Evolutionary conservation across 2,888 invertebrate species (phyloP), one percentile per base, ranked within the genome.

Genomic region (Oeneis ivallda): DNA sequence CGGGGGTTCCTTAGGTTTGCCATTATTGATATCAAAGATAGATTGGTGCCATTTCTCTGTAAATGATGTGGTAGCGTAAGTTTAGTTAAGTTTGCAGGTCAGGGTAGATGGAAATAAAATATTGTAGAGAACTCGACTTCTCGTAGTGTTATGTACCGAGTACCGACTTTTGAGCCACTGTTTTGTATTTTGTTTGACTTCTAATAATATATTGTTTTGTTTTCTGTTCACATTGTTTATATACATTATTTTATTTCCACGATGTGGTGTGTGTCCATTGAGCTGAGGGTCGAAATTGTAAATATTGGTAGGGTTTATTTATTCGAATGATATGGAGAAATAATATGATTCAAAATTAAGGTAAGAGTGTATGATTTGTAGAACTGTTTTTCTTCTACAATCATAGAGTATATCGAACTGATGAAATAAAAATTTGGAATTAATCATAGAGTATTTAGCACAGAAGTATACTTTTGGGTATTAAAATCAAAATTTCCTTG

Each of bases 1-100:
- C 84, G 86, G 83, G 88, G 87, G 87, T 89, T 89, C 89, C 85
- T 89, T 87, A 87, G 89, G 90, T 86, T 91, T 92, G 91, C 92
- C 91, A 92, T 92, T 91, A 84, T 83, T 87, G 84, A 91, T 92
- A 92, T 92, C 92, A 92, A 92, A 92, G 92, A 92, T 91, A 91
- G 91, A 89, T 91, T 89, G 92, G 92, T 92, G 92, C 92, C 92
- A 92, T 92, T 90, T 89, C 88, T 88, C 83, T 88, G 84, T 91
- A 87, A 84, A 89, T 83, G 89, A 90, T 80, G 89, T 80, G 89
- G 87, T 89, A 90, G 89, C 72, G 86, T 92, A 89, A 89, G 91
- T 83, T 87, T 85, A 91, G 89, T 86, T 91, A 89, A 87, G 91
- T 89, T 87, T 86, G 89, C 88, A 81, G 91, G 91, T 89, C 91